Base-by-base conservation (phyloP, 2,113 vertebrate genomes). In the Pagrus major region DNA sequence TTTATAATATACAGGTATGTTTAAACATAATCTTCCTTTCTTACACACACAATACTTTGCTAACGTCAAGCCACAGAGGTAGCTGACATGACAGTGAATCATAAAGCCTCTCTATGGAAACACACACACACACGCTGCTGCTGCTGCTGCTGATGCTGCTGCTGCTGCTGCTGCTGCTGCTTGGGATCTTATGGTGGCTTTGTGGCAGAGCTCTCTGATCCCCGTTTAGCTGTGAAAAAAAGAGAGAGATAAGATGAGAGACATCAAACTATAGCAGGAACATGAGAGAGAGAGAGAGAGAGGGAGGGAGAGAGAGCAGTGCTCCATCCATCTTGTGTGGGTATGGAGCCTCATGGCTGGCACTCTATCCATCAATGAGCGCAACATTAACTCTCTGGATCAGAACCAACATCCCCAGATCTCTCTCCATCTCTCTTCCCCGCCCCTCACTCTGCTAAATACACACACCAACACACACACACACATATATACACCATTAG, bases 351-450 rank as follows among this genome's bases (percentile, higher is more conserved):
- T 88, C 73, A 58, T 85, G 86, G 86, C 84, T 94, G 93, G 92
- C 91, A 92, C 88, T 87, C 88, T 91, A 94, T 94, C 92, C 93
- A 94, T 94, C 93, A 94, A 89, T 92, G 92, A 92, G 89, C 89
- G 92, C 94, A 93, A 94, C 93, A 94, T 94, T 93, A 94, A 94
- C 94, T 93, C 89, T 92, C 88, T 94, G 94, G 94, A 94, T 93
- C 92, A 85, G 90, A 92, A 94, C 94, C 94, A 94, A 93, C 83
- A 89, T 91, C 91, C 86, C 91, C 87, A 81, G 88, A 89, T 93
- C 88, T 87, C 83, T 46, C 82, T 89, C 89, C 86, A 90, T 91
- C 89, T 92, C 93, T 93, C 92, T 94, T 92, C 94, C 76, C 88
- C 88, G 84, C 86, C 88, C 88, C 81, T 88, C 78, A 42, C 81